These are phyloP conservation scores for Marasmarcha lunaedactyla DNA, from an alignment of 2,888 invertebrate genomes.

Conservation along the genomic window DNA sequence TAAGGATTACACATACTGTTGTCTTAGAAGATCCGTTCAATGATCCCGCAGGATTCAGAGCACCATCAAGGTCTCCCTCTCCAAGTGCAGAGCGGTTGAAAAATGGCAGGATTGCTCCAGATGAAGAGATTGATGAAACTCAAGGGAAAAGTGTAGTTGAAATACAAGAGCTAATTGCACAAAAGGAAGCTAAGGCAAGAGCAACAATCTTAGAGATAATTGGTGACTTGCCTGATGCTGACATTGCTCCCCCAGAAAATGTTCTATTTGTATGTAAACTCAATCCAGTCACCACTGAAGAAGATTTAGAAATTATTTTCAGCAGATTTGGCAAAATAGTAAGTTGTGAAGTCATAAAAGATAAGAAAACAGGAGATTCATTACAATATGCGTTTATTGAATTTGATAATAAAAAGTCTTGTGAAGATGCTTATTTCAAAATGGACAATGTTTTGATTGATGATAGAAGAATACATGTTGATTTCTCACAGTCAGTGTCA, in stretches of 20 bases:
- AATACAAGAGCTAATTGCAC: constrained; percentile 87
- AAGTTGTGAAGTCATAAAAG: constrained; percentile 95
- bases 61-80: constrained; percentile 90
- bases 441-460: constrained; percentile 99
- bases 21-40: constrained; percentile 96
- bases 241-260: constrained; percentile 98
- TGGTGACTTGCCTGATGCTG: constrained; percentile 96
- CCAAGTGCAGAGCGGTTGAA: constrained; percentile 84
- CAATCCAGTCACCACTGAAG: constrained; percentile 97
- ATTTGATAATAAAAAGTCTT: constrained; percentile 90
- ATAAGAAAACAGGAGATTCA: constrained; percentile 92
- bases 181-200: constrained; percentile 94
- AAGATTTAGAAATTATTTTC: constrained; percentile 97
- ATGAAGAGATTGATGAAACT: constrained; percentile 93
- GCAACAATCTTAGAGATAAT: constrained; percentile 99
- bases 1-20: constrained; percentile 96
- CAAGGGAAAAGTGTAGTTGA: constrained; percentile 87
- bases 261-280: constrained; percentile 99
- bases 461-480: constrained; percentile 98
- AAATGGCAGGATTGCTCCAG: constrained; percentile 91
- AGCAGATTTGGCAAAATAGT: constrained; percentile 94
- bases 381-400: constrained; percentile 99
- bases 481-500: constrained; percentile 98
- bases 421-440: constrained; percentile 98
- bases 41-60: constrained; percentile 82